Conservation (phyloP, 2,888 invertebrate genomes). For the Cryptus viduatorius region DNA sequence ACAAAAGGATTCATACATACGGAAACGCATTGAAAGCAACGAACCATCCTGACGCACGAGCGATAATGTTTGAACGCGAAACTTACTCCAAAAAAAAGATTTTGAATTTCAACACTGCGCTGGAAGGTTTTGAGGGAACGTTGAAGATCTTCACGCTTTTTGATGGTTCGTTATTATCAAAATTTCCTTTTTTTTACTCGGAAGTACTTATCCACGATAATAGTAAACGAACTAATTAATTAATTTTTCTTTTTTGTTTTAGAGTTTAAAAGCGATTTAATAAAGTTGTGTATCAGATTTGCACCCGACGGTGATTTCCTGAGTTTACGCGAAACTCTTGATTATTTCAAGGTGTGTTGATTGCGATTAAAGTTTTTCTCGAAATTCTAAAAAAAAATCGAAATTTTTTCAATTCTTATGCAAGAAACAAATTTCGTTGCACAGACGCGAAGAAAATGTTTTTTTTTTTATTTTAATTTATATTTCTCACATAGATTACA, state of each 20-base stretch:
- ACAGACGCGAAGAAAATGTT: too few species aligned
- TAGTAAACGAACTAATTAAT: slow-evolving; percentile 27
- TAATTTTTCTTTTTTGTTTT: slow-evolving; percentile 43
- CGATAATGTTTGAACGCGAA: slow-evolving; percentile 96
- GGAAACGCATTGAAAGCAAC: slow-evolving; percentile 92
- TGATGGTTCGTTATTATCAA: slow-evolving; percentile 82
- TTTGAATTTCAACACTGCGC: slow-evolving; percentile 92
- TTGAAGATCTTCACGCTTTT: slow-evolving; percentile 89
- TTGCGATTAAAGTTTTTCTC: not conserved
- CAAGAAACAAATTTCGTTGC: too few species aligned
- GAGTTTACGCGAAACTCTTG: slow-evolving; percentile 89
- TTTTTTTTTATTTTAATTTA: not conserved
- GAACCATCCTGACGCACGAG: slow-evolving; percentile 96
- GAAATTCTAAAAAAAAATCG: too few species aligned
- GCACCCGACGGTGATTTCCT: slow-evolving; percentile 90
- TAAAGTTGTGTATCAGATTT: slow-evolving; percentile 85
- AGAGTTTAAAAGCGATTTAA: slow-evolving; percentile 78
- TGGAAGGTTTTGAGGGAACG: slow-evolving; percentile 93
- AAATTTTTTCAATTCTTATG: too few species aligned
- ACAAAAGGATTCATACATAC: slow-evolving; percentile 92
- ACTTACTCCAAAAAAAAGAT: slow-evolving; percentile 96
- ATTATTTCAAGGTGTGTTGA: slow-evolving; percentile 91
- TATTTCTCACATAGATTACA: slow-evolving; percentile 87
- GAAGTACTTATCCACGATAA: slow-evolving; percentile 1
- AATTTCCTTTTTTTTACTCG: slow-evolving; percentile 73